Conservation (phyloP, 53 echinoderm and acorn worm species). For the Stichopus horrens region DNA sequence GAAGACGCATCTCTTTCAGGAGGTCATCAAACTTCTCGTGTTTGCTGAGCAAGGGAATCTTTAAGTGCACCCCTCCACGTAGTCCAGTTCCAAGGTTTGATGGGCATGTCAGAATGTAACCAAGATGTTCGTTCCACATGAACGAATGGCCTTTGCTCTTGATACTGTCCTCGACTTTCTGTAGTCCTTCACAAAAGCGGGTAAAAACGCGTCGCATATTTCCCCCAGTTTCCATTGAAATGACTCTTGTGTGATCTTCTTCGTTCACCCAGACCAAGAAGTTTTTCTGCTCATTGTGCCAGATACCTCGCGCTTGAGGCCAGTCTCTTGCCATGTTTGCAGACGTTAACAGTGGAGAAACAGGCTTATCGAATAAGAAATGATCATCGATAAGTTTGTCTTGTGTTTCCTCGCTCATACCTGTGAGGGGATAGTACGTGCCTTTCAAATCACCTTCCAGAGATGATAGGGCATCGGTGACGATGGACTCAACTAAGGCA, state of each 20-base stretch:
- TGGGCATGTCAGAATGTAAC: conserved; percentile 90
- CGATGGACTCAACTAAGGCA: conserved; percentile 67
- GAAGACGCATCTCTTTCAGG: conserved; percentile 68
- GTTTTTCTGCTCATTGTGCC: conserved; percentile 89
- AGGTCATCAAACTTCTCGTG: conserved; percentile 71
- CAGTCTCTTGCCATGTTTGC: conserved; percentile 97
- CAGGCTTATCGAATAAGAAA: conserved; percentile 97
- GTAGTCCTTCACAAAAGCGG: conserved; percentile 86
- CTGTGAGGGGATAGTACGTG: conserved; percentile 88
- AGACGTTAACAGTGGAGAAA: conserved; percentile 79
- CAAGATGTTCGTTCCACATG: conserved; percentile 97
- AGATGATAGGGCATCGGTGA: conserved; percentile 65
- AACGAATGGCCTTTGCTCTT: conserved; percentile 82
- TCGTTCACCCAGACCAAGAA: conserved; percentile 94
- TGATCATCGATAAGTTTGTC: conserved; percentile 93
- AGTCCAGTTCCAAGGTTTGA: conserved; percentile 95
- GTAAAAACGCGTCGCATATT: conserved; percentile 89
- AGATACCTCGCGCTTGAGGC: conserved; percentile 93
- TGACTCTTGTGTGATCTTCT: conserved; percentile 92
- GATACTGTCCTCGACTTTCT: conserved; percentile 72
- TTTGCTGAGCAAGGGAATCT: conserved; percentile 79
- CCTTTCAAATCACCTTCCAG: conserved; percentile 79
- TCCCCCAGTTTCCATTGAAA: conserved; percentile 94
- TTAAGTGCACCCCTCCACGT: conserved; percentile 91
- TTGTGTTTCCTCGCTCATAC: conserved; percentile 85